Base-by-base conservation (phyloP, 1,140 invertebrate species). In the Andrena cerasifolii region DNA sequence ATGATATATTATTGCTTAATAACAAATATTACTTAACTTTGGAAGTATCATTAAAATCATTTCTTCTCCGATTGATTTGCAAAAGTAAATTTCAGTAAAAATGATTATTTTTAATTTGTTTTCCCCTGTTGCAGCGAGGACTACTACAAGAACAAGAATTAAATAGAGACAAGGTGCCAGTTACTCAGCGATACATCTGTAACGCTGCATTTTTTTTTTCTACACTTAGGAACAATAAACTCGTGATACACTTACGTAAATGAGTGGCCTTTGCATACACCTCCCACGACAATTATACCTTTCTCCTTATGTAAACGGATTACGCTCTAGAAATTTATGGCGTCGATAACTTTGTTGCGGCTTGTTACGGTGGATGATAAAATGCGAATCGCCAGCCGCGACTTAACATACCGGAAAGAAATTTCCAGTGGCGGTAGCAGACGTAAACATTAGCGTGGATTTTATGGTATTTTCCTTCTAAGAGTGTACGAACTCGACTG, bases 51-150 rank as follows among this genome's bases (percentile, higher is more conserved):
- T n/a, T n/a, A n/a, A n/a, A n/a, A n/a, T n/a, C n/a, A n/a, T n/a
- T n/a, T n/a, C n/a, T n/a, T n/a, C n/a, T n/a, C n/a, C n/a, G n/a
- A n/a, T n/a, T n/a, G n/a, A n/a, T n/a, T n/a, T n/a, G n/a, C n/a
- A n/a, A n/a, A n/a, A n/a, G n/a, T n/a, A n/a, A n/a, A 8, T 10
- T 31, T 31, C 7, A 21, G 2, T n/a, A 26, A 14, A 7, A 8
- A 62, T n/a, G 1, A 16, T 40, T 1, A 56, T 24, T 24, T 24
- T 36, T 24, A n/a, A n/a, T n/a, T 45, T 12, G 81, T 82, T 71
- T 81, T 82, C 80, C 89, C 18, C 28, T 86, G 71, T 95, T 95
- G 63, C 94, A 96, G 95, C 90, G 96, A 96, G 93, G 95, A 96
- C 84, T 92, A 92, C 72, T 92, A 92, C 85, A 92, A 92, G 66